Conservation (phyloP, 2,113 vertebrate genomes). For the Neotragus moschatus region DNA sequence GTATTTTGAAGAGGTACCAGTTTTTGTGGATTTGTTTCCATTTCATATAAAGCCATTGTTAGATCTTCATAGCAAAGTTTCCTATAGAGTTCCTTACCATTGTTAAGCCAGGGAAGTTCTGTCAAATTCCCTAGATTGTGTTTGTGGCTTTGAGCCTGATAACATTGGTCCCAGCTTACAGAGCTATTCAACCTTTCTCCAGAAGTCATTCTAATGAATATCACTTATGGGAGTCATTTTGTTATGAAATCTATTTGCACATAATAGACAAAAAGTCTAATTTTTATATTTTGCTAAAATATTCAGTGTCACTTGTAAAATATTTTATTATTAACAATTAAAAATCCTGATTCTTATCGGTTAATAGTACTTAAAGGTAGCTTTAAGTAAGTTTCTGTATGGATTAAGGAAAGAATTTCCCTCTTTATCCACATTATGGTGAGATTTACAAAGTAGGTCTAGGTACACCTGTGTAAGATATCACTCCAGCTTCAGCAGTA, state of each 20-base stretch:
- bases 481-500: background rate
- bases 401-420: background rate
- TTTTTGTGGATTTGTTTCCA: conserved; percentile 23
- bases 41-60: background rate
- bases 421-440: background rate
- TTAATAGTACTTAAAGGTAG: background rate
- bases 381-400: background rate
- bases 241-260: background rate
- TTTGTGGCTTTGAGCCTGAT: background rate
- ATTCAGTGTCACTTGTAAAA: background rate
- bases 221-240: background rate
- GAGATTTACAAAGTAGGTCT: background rate
- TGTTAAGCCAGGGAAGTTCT: background rate
- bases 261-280: background rate
- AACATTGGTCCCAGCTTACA: background rate
- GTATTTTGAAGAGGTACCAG: conserved; percentile 84
- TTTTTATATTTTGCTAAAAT: background rate
- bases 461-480: background rate
- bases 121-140: background rate
- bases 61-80: background rate
- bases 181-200: background rate
- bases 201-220: background rate
- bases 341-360: background rate
- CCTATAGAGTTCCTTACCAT: background rate
- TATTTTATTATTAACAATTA: background rate